Base-by-base conservation (phyloP, 2,113 vertebrate species). In the Puma concolor region DNA sequence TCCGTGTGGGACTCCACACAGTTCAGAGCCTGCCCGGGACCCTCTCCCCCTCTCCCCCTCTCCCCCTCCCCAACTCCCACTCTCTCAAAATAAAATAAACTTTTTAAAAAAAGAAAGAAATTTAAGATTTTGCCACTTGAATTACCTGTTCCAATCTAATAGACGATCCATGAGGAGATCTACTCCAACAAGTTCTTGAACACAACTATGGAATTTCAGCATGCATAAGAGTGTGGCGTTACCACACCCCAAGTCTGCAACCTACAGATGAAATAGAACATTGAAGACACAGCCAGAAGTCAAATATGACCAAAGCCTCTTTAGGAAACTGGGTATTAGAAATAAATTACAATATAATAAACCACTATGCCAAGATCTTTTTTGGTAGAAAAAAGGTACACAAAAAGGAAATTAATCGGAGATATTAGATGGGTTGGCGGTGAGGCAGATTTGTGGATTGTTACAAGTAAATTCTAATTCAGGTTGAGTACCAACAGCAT, bases 191-290 rank as follows among this genome's bases (percentile, higher is more conserved):
- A 99, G 99, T 69, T 99, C 97, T 77, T 99, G 98, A 84, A 99
- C 97, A 82, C 99, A 99, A 44, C 98, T 98, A 93, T 99, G 99
- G 98, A 99, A 99, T 98, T 98, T 99, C 21, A 99, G 99, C 96
- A 98, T 99, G 96, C 98, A 98, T 5, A 99, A 98, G n/a, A 99
- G 99, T 0, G 66, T 96, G 93, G 99, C 99, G 15, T 99, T 99
- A 16, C 98, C 98, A 97, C 99, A 99, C 23, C 99, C 99, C 96
- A 99, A 97, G 97, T 99, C 99, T 83, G 99, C 99, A 97, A 99
- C 99, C 99, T 99, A 98, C 41, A 97, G 76, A 94, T 66, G 64
- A 98, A 33, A 97, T 19, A 96, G 93, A 88, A 36, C 41, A 41
- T 77, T 74, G 94, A 77, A 97, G 48, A n/a, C 2, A 77, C 88